phyloP scores from a whole-genome alignment of 2,797 vertebrate species.

The Artibeus lituratus region DNA sequence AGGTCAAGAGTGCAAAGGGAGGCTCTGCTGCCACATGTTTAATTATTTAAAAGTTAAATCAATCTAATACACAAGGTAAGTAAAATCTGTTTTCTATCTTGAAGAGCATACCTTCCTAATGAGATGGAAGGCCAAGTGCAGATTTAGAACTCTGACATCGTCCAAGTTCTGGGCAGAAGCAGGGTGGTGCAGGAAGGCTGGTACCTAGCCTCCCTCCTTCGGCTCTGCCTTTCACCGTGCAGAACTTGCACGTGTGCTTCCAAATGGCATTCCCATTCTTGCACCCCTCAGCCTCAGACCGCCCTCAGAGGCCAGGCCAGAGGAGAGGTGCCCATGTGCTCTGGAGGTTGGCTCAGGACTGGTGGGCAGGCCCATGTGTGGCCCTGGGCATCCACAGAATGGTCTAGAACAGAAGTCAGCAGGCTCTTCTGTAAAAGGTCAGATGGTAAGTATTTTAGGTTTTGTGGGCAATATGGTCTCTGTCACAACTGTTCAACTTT shows the following conservation, averaged over 20 bases:
- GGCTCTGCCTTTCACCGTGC: background rate
- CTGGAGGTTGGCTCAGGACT: background rate
- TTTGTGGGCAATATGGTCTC: background rate
- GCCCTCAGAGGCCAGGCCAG: background rate
- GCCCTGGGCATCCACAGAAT: background rate
- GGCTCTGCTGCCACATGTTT: background rate
- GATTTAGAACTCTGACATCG: background rate
- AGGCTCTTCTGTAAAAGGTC: background rate
- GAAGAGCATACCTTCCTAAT: background rate
- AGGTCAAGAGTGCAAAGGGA: background rate
- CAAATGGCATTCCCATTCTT: background rate
- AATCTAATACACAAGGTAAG: background rate
- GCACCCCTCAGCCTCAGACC: background rate
- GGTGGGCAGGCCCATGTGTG: background rate
- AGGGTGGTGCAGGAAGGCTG: background rate
- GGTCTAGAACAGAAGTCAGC: background rate
- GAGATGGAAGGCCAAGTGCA: background rate
- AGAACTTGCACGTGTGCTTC: background rate
- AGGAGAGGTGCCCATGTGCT: background rate
- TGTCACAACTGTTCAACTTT: background rate
- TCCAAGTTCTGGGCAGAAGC: background rate
- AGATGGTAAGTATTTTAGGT: background rate
- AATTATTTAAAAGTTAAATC: slow-evolving; percentile 42
- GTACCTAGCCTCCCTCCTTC: background rate
- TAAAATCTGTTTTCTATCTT: background rate